Evolutionary conservation across 2,113 vertebrate genomes (phyloP).

Genomic region (Mustela lutreola): DNA sequence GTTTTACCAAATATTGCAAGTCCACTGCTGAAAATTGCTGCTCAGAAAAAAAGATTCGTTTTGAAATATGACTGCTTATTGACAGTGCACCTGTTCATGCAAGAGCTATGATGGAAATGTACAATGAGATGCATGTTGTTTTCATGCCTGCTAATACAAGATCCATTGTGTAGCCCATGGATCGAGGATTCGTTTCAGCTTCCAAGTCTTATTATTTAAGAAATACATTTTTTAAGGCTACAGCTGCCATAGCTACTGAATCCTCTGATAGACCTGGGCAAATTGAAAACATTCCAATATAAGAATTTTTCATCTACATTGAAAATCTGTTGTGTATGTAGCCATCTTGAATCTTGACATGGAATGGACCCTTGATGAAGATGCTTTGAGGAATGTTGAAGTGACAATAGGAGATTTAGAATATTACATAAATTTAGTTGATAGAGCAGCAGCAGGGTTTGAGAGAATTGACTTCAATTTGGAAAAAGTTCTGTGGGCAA

Average conservation of each 20-base stretch:
- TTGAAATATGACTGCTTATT: not conserved
- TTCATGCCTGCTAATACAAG: not conserved
- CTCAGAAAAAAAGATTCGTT: not conserved
- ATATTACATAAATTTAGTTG: not conserved
- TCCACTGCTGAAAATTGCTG: not conserved
- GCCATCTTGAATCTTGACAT: not conserved
- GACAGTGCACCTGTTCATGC: not conserved
- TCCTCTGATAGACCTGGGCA: not conserved
- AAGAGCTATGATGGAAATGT: not conserved
- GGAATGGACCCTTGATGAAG: not conserved
- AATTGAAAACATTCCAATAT: not conserved
- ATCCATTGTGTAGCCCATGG: not conserved
- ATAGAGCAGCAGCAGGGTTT: not conserved
- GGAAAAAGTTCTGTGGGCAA: not conserved
- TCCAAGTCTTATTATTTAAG: not conserved
- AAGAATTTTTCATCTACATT: not conserved
- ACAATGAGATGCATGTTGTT: not conserved
- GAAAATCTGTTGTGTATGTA: not conserved
- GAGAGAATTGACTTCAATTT: not conserved
- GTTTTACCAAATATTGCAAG: not conserved
- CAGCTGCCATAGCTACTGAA: not conserved
- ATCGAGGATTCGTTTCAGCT: not conserved
- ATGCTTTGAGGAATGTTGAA: not conserved
- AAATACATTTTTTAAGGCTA: not conserved
- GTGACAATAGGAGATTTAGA: not conserved